Evolutionary conservation across 2,888 invertebrate species (phyloP).

Genomic region (Tipula unca): DNA sequence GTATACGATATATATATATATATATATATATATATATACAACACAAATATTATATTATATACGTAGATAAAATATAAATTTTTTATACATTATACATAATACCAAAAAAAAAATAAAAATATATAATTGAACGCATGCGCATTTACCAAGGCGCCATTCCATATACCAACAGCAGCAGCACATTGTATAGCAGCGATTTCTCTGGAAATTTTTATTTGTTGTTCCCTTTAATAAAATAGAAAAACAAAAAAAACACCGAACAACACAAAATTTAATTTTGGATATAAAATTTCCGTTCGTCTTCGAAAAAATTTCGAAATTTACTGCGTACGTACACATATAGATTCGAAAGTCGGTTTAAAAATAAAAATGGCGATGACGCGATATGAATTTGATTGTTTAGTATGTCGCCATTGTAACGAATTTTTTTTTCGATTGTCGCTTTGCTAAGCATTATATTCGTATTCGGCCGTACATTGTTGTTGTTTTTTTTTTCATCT

Average conservation of each 20-base stretch:
- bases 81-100: neutral
- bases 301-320: neutral
- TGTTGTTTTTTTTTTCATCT: neutral
- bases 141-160: neutral
- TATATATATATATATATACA: neutral
- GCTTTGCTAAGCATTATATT: neutral
- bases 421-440: neutral
- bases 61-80: conserved; percentile 14
- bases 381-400: neutral
- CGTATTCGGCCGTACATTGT: neutral
- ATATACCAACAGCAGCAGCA: neutral
- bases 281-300: neutral
- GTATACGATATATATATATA: neutral
- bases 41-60: neutral
- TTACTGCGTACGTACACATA: neutral
- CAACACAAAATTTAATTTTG: neutral
- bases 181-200: neutral
- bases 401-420: neutral
- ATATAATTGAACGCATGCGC: neutral
- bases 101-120: neutral
- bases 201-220: neutral
- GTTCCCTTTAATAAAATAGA: conserved; percentile 2
- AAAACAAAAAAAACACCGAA: neutral
- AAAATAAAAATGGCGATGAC: conserved; percentile 3
- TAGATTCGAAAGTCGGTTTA: neutral